Evolutionary conservation across 2,888 invertebrate genomes (phyloP).

Genomic region (Agrochola circellaris): DNA sequence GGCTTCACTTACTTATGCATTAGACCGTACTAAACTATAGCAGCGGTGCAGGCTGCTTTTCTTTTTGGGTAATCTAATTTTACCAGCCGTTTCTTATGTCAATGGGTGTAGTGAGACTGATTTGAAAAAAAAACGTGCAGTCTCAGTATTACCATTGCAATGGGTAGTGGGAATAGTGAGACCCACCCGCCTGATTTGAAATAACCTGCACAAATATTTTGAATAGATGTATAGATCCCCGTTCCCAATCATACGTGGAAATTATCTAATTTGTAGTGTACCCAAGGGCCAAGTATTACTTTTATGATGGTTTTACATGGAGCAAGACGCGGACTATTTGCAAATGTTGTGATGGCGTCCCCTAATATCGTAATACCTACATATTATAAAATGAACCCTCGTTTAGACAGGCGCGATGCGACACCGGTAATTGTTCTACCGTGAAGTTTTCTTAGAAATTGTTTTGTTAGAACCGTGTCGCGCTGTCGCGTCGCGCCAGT

Average conservation of each 20-base stretch:
- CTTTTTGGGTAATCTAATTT: neutral
- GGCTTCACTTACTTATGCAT: conserved; percentile 35
- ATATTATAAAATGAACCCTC: too few relatives aligned
- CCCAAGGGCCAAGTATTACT: neutral
- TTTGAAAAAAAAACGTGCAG: neutral
- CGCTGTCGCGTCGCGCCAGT: too few relatives aligned
- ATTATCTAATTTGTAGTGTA: neutral
- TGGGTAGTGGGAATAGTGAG: too few relatives aligned
- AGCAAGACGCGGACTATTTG: neutral
- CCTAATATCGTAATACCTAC: neutral
- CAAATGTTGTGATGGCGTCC: neutral
- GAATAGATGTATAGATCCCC: neutral
- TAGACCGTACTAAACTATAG: neutral
- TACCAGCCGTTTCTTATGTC: too few relatives aligned
- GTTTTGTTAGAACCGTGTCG: too few relatives aligned
- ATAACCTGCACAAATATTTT: neutral
- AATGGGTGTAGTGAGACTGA: too few relatives aligned
- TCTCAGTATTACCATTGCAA: too few relatives aligned
- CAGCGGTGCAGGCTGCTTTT: neutral
- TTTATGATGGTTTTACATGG: neutral
- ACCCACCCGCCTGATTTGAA: neutral
- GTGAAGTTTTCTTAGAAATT: too few relatives aligned
- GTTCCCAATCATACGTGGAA: neutral
- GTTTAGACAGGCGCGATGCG: too few relatives aligned
- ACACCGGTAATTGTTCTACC: too few relatives aligned